Base-by-base conservation (phyloP, 2,797 vertebrate genomes). In the Echeneis naucrates region DNA sequence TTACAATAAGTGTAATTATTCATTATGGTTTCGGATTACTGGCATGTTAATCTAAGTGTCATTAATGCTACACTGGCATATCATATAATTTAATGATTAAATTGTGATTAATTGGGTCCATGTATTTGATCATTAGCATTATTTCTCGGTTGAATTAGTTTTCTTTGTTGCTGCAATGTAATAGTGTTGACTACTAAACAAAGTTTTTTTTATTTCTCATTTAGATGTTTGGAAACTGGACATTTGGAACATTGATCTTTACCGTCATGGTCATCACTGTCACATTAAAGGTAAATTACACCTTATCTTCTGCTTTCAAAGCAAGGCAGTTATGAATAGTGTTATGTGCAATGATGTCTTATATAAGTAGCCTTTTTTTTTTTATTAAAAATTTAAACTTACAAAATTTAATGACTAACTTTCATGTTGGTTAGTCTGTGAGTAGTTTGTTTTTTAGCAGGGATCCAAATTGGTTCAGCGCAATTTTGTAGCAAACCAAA, bases 191-290 rank as follows among this genome's bases (percentile, higher is more conserved):
- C 26, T 40, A 8, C 40, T 35, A 54, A 21, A 35, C 17, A 63
- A n/a, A 82, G 23, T 26, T 23, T n/a, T 13, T 64, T n/a, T 38
- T 73, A 0, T 81, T 8, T 75, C 33, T 78, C 61, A 78, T 62
- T 2, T 69, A 99, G 98, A 99, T 98, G 97, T 97, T 97, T 94
- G 98, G 98, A 57, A 99, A 99, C 94, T 99, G 98, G 98, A 98
- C 98, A 0, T 99, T 99, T 90, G 98, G 98, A 78, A 98, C 97
- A 4, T 90, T 99, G 90, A 97, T 99, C 76, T 99, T 99, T 87
- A 99, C 98, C 0, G 96, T 99, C 73, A 98, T 99, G 98, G 95
- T 99, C 86, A 97, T 99, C 87, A 99, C 98, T 0, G 98, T 99
- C 72, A 99, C 97, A 1, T 93, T 97, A 83, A 99, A 99, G 98